Evolutionary conservation across 2,113 vertebrate genomes (phyloP).

Genomic region (Pyxicephalus adspersus): DNA sequence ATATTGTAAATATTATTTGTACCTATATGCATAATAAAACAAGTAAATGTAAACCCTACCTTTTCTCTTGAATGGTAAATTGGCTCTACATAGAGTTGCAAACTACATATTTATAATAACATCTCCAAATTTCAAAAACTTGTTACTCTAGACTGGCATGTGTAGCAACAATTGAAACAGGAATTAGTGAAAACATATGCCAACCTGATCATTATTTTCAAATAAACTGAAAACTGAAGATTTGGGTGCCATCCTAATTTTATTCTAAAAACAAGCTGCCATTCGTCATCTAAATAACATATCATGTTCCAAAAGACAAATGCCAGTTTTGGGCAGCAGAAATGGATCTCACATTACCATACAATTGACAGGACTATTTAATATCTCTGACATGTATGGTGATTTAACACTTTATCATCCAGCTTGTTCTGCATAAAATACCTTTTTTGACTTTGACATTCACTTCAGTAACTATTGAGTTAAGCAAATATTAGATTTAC

Average conservation of each 20-base stretch:
- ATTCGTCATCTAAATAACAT: background rate
- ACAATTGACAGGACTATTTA: background rate
- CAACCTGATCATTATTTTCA: background rate
- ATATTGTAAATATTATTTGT: no score
- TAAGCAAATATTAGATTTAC: conserved; percentile 50
- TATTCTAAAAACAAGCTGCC: background rate
- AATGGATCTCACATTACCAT: background rate
- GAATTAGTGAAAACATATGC: background rate
- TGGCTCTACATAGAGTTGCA: no score
- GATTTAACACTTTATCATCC: background rate
- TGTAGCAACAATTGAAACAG: background rate
- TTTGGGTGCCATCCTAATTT: background rate
- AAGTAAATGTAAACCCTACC: no score
- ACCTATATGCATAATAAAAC: no score
- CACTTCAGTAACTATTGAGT: conserved; percentile 8
- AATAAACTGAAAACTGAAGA: background rate
- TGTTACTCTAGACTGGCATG: no score
- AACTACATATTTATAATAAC: no score
- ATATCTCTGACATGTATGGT: background rate
- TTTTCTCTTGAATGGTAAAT: no score
- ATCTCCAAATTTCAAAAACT: no score
- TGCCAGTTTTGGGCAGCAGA: conserved; percentile 18
- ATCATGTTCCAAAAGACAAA: conserved; percentile 28
- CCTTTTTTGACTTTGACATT: background rate
- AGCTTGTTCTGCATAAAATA: background rate